Evolutionary conservation across 2,888 invertebrate species (phyloP).

Genomic region (Uloborus plumipes): DNA sequence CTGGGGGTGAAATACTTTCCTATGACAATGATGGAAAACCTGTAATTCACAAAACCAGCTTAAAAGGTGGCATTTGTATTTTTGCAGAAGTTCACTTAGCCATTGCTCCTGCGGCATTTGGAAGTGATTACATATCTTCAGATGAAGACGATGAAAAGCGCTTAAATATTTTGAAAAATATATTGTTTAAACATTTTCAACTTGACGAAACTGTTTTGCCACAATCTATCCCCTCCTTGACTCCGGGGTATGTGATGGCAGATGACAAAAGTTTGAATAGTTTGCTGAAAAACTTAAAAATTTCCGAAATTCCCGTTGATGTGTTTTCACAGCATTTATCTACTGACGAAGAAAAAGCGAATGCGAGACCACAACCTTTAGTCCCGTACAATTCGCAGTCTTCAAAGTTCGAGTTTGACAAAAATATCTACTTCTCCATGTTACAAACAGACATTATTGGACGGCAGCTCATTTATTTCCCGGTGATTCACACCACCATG

Average conservation of each 20-base stretch:
- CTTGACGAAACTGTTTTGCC: neutral
- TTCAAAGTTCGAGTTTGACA: conserved; percentile 4
- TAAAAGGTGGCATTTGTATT: conserved; percentile 1
- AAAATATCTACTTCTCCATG: conserved; percentile 69
- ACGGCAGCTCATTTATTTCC: conserved; percentile 85
- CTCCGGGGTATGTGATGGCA: conserved; percentile 24
- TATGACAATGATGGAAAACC: conserved; percentile 4
- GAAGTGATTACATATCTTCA: too few species aligned
- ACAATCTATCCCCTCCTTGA: neutral
- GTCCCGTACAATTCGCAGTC: too few species aligned
- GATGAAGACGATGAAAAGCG: neutral
- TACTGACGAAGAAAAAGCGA: too few species aligned
- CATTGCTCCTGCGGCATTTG: neutral
- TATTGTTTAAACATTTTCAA: conserved; percentile 19
- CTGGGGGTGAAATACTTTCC: conserved; percentile 2
- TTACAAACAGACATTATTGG: conserved; percentile 82
- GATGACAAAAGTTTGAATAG: neutral
- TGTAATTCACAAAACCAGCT: conserved; percentile 5
- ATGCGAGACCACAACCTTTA: too few species aligned
- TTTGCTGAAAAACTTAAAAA: neutral
- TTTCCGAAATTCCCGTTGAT: conserved; percentile 7
- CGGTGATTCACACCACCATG: conserved; percentile 84
- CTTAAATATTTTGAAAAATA: conserved; percentile 13
- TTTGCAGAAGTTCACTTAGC: conserved; percentile 36
- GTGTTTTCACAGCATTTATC: too few species aligned